Evolutionary conservation across 2,797 vertebrate species (phyloP).

Genomic region (Craterocephalus amniculus): DNA sequence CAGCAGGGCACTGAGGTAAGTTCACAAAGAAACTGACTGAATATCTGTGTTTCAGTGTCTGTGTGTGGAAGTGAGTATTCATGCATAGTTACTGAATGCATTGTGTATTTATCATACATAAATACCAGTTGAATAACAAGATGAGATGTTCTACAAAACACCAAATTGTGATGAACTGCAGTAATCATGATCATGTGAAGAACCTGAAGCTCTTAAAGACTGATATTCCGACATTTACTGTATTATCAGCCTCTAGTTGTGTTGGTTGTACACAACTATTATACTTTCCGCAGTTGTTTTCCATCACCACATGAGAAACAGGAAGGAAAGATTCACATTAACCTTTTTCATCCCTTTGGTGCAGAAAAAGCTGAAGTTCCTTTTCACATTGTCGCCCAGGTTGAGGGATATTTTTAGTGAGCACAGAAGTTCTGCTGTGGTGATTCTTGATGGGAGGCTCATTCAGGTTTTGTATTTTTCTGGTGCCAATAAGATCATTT

Average conservation of each 20-base stretch:
- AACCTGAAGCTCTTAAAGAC: background rate
- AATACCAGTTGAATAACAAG: background rate
- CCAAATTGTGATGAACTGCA: background rate
- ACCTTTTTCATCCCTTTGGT: background rate
- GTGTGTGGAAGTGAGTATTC: conserved; percentile 1
- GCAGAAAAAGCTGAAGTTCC: no score
- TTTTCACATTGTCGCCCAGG: no score
- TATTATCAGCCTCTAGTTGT: background rate
- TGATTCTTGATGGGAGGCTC: background rate
- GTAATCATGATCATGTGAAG: conserved; percentile 2
- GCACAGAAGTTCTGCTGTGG: no score
- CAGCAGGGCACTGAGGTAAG: conserved; percentile 90
- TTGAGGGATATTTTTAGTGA: no score
- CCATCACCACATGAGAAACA: background rate
- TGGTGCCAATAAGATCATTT: no score
- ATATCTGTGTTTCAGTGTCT: conserved; percentile 6
- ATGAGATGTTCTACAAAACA: no score
- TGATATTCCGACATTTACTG: background rate
- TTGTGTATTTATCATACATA: background rate
- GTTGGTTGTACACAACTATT: background rate
- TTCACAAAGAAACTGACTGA: background rate
- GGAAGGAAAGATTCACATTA: background rate
- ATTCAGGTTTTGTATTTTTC: background rate
- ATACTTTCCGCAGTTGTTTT: background rate
- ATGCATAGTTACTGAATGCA: background rate